A percentile compares a stretch with the other conserved stretches of the same genome.
phyloP scores from a whole-genome alignment of 2,888 invertebrate genomes.

The Thymelicus sylvestris region DNA sequence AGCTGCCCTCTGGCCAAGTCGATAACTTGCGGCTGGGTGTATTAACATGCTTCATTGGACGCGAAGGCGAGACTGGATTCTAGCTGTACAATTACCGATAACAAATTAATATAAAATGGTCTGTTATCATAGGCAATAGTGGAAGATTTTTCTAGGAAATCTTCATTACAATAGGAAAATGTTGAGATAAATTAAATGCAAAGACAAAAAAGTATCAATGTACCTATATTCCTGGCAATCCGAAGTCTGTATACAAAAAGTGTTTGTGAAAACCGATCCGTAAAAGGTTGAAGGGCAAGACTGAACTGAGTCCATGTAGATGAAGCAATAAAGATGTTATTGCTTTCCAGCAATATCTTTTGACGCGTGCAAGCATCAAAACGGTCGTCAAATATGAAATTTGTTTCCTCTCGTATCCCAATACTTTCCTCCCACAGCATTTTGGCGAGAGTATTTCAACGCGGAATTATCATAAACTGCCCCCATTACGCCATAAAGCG shows the following conservation, averaged over 20 bases:
- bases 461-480: conserved; percentile 69
- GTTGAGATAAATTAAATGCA: too few relatives aligned
- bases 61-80: conserved; percentile 14
- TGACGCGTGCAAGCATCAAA: conserved; percentile 19
- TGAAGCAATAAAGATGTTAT: conserved; percentile 17
- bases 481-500: conserved; percentile 73
- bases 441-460: conserved; percentile 48
- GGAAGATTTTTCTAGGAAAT: background rate
- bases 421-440: conserved; percentile 38
- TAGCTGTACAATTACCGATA: background rate
- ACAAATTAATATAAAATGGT: background rate
- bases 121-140: background rate
- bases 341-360: conserved; percentile 17
- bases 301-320: background rate
- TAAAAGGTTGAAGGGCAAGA: background rate
- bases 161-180: too few relatives aligned
- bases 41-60: conserved; percentile 32
- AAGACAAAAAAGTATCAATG: too few relatives aligned
- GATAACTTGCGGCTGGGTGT: conserved; percentile 32
- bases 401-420: conserved; percentile 12
- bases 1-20: conserved; percentile 34
- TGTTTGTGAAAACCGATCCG: background rate
- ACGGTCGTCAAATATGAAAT: conserved; percentile 23
- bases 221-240: too few relatives aligned
- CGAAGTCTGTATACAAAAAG: background rate